Base-by-base conservation (phyloP, 2,888 invertebrate species). In the Orthosia gothica region DNA sequence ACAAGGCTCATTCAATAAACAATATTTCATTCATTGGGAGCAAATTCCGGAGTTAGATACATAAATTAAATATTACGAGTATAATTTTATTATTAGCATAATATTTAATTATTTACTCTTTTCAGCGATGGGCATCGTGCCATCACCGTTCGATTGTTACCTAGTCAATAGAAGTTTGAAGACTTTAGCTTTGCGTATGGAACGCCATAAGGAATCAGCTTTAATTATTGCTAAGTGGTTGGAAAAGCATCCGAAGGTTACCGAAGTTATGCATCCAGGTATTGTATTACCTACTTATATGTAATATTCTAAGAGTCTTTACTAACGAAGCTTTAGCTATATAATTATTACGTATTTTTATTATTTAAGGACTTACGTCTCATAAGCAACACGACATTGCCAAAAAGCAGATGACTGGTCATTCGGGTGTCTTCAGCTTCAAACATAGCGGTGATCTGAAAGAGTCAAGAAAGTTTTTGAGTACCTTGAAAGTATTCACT, bases 121-220 rank as follows among this genome's bases (percentile, higher is more conserved):
- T 92, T 74, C 95, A 98, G 99, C 99, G 7, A 97, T 98, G 97
- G 99, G 99, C 68, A 97, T 98, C 58, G 98, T 99, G 18, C 99
- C 99, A 3, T 99, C 99, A 0, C 99, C 99, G 0, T 99, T 99
- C 92, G 99, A 99, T 93, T 99, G 99, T 93, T 99, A 98, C 92
- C 97, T 99, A 91, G 99, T 99, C 0, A 99, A 98, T 91, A 97
- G 99, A 81, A 99, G 99, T 89, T 95, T 99, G 76, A 99, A 99
- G 96, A 99, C 99, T 0, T 96, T 99, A 45, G 98, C 98, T 9
- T 89, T 99, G 45, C 97, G 99, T 70, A 99, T 99, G 99, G 97
- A 98, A 83, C 97, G 98, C 84, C 99, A 99, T 93, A 98, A 98
- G 94, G 97, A 97, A 79, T 99, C 98, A 83, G 98, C 98, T 0